Conservation (phyloP, 1,140 invertebrate species). For the Nebria ingens region DNA sequence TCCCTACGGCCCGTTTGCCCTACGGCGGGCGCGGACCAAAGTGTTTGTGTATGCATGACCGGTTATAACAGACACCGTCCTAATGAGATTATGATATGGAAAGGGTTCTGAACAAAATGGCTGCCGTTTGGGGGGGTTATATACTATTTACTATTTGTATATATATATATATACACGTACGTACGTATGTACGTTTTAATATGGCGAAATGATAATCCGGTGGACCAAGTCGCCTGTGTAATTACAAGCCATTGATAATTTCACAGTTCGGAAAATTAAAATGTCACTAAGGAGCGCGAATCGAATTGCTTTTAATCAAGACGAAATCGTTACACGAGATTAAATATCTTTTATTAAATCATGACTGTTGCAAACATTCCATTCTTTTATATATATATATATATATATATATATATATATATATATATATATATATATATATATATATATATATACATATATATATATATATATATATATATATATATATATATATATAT, state of each 20-base stretch:
- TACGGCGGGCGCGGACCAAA: not conserved
- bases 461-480: no score
- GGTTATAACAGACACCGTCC: constrained; percentile 19
- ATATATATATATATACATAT: no score
- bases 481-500: no score
- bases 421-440: no score
- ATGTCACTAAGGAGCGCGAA: not conserved
- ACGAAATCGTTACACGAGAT: not conserved
- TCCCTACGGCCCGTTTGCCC: not conserved
- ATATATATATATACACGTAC: no score
- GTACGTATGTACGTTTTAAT: constrained; percentile 13
- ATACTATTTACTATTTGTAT: no score
- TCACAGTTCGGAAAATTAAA: constrained; percentile 8
- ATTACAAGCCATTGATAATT: constrained; percentile 7
- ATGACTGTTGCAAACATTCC: no score
- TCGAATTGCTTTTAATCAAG: not conserved
- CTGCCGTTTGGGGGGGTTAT: no score
- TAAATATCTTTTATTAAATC: not conserved
- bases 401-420: no score
- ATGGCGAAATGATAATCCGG: constrained; percentile 13
- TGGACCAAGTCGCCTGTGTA: not conserved
- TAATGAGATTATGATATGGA: constrained; percentile 23
- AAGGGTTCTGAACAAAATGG: constrained; percentile 23
- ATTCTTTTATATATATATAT: no score
- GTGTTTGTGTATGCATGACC: constrained; percentile 21